Evolutionary conservation across 2,888 invertebrate genomes (phyloP), one percentile per base, ranked within the genome.

Genomic region (Drosophila macrospina): DNA sequence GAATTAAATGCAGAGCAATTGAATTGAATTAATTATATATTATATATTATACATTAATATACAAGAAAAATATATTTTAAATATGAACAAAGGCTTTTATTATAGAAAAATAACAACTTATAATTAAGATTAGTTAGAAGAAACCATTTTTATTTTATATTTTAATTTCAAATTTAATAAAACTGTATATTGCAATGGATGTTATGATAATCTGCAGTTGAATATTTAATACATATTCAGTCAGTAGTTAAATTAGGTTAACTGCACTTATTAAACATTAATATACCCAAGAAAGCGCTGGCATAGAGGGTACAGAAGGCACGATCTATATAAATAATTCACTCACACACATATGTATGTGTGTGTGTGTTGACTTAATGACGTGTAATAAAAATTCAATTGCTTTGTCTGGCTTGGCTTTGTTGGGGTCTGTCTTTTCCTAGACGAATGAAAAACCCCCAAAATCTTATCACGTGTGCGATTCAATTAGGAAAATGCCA

Each of bases 301-400:
- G 4, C 6, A 4, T 10, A 24, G 28, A 52, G 48, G 36, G 61
- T 50, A 73, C 60, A 39, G 41, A 61, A 62, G 65, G 52, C 64
- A 74, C 66, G 54, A 44, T 62, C 51, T 69, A 30, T 62, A 79
- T 83, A 72, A 77, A 83, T 81, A 79, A 81, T 77, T 68, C 55
- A 70, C 50, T 10, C 15, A 13, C 45, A 48, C 51, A 64, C 55
- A 50, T 63, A 45, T 59, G 24, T 26, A 34, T n/a, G 32, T 32
- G 32, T 47, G 39, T 36, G 62, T 34, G 39, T 41, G 71, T 83
- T 81, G 77, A 67, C 68, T 84, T 75, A 79, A 82, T 81, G 81
- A 68, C 69, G 61, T 79, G 68, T 51, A 81, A 81, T 82, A 82
- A 82, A 82, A 84, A 63, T 81, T 78, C 78, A 82, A 82, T 81